Base-by-base conservation (phyloP, 2,113 vertebrate species). In the Maccullochella peelii region DNA sequence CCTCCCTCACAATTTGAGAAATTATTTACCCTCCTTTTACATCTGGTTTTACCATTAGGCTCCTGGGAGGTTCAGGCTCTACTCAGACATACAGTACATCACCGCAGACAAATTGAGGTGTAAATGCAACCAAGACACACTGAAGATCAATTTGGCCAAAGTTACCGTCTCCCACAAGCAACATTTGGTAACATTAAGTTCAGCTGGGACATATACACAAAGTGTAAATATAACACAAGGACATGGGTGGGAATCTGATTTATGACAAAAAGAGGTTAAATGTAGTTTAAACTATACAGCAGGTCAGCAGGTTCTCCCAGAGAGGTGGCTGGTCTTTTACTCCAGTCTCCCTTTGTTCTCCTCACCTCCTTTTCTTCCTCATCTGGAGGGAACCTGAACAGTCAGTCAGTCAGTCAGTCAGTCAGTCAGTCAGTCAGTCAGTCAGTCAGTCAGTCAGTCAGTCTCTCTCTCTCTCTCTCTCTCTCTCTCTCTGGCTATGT, bases 11-110 rank as follows among this genome's bases (percentile, higher is more conserved):
- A 78, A 40, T 76, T 36, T 68, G 27, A 77, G 36, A 20, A 52
- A 0, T 83, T 65, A 74, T 54, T 85, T n/a, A 66, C 40, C 61
- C 49, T 70, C 23, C 12, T 8, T 65, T 78, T 59, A 75, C 80
- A 84, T 91, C 86, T 88, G 87, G 23, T 84, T 82, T 77, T n/a
- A 55, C 38, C 73, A 68, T 91, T 44, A n/a, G 11, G 18, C 73
- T 79, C 38, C 63, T 69, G 80, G 74, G 81, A 80, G 84, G 84
- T 49, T 71, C 58, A 16, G 54, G 54, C 49, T 55, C 23, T 20
- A 6, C 27, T 61, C 61, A 59, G 42, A 57, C 49, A 73, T 74
- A 33, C 33, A 33, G 3, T 33, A 49, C 14, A 74, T 84, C 68
- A 63, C 40, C n/a, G 20, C n/a, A 70, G 66, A 83, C 80, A 83